These are phyloP conservation scores for Psammodynastes pulverulentus DNA, from an alignment of 2,113 vertebrate species.

Conservation along the genomic window DNA sequence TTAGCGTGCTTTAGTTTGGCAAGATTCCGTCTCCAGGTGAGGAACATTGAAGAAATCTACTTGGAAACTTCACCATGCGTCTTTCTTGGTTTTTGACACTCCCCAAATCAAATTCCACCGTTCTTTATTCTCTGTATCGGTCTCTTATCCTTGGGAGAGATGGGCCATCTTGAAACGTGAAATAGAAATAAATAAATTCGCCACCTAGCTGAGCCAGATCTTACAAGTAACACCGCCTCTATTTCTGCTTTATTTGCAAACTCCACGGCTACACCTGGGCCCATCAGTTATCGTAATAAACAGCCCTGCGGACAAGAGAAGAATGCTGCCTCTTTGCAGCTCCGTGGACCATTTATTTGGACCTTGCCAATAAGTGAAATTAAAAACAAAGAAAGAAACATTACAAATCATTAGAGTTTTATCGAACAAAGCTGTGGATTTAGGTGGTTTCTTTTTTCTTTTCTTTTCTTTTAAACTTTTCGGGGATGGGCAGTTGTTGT, in stretches of 20 bases:
- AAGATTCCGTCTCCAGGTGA: too few species aligned
- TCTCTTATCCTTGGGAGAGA: background rate
- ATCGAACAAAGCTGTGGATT: background rate
- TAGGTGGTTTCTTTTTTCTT: slow-evolving; percentile 24
- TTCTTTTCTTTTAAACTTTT: background rate
- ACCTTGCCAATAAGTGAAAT: slow-evolving; percentile 32
- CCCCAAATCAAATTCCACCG: background rate
- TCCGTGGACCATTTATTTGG: slow-evolving; percentile 35
- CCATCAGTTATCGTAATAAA: background rate
- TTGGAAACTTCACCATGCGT: too few species aligned
- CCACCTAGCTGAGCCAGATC: background rate
- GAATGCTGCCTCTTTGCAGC: slow-evolving; percentile 3
- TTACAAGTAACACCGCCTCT: background rate
- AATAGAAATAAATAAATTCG: background rate
- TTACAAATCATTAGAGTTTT: background rate
- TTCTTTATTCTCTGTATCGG: background rate
- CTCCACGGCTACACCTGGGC: accelerated
- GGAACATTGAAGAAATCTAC: too few species aligned
- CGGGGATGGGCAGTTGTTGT: background rate
- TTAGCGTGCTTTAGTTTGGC: too few species aligned
- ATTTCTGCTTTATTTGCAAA: background rate
- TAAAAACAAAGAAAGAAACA: slow-evolving; percentile 9
- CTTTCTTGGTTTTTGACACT: background rate
- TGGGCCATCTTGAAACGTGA: background rate
- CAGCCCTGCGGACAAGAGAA: background rate